Evolutionary conservation across 2,113 vertebrate genomes (phyloP), one percentile per base, ranked within the genome.

Genomic region (Picathartes gymnocephalus): DNA sequence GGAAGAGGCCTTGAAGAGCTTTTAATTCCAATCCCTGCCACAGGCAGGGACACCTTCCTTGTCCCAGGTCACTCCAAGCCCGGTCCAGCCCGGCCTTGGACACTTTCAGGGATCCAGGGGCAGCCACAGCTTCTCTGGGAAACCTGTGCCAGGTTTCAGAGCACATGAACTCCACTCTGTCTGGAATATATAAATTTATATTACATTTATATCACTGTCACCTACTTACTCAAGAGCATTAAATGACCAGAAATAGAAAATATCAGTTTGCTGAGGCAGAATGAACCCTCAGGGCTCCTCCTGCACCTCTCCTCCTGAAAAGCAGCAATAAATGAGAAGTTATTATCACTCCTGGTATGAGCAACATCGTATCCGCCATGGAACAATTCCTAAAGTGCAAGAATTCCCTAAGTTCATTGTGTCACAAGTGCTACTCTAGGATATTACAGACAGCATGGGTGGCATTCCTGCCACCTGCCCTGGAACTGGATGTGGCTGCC

Each of bases 351-450:
- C 22, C 20, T 19, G 51, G 2, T 24, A 25, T 3, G 14, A 81
- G 20, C 17, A 6, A 5, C 24, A 7, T 2, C 5, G 22, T 3
- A 9, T 3, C 9, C 61, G 30, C 3, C 27, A 25, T 0, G 4
- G 7, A 51, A 50, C 8, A 14, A 7, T 0, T 4, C 44, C 31
- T 9, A 19, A 65, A 7, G 16, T 6, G 7, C 8, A n/a, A 48
- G 51, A n/a, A 40, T 50, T 30, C 31, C 74, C 11, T 0, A 51
- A 24, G 21, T 2, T n/a, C 4, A 4, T 25, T 0, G 7, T 27
- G 39, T 8, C 44, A 35, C 9, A 21, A 11, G 2, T 15, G 28
- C 3, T 5, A 0, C 33, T 16, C 3, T 10, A 48, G 39, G 9
- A 6, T 3, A 18, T 6, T 1, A 25, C 8, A 25, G 23, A 7